Evolutionary conservation across 2,113 vertebrate species (phyloP).

Genomic region (Amazona vittata): DNA sequence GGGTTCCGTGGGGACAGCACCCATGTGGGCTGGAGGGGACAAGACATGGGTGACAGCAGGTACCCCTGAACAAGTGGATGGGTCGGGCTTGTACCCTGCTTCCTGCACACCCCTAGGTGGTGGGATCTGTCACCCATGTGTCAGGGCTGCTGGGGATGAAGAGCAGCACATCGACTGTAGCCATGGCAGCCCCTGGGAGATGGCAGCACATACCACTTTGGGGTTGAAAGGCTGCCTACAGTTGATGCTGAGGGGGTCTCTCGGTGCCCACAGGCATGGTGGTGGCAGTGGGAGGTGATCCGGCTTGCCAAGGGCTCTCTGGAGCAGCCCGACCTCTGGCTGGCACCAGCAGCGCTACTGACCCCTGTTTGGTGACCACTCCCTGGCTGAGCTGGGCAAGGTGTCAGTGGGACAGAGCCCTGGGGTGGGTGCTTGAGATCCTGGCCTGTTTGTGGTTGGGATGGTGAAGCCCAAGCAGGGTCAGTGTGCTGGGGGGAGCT

Average conservation of each 20-base stretch:
- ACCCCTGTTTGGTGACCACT: fast-evolving
- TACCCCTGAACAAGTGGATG: neutral
- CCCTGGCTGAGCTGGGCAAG: neutral
- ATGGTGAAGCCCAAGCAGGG: neutral
- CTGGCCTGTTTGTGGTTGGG: neutral
- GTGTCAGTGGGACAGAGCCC: neutral
- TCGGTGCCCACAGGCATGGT: fast-evolving
- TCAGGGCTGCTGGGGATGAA: neutral
- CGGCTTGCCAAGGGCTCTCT: neutral
- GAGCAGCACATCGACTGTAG: fast-evolving
- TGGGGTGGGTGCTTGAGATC: neutral
- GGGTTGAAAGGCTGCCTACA: neutral
- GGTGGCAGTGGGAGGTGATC: neutral
- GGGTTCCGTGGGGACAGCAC: no score
- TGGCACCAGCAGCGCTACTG: neutral
- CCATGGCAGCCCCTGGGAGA: neutral
- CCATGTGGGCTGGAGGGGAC: neutral
- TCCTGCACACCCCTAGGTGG: neutral
- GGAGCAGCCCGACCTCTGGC: neutral
- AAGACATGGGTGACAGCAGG: neutral
- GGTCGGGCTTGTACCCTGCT: neutral
- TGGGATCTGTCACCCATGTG: neutral
- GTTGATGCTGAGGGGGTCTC: fast-evolving
- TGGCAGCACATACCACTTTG: neutral
- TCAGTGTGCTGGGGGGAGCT: neutral